Conservation (phyloP, 2,888 invertebrate genomes). For the Leptopilina drosophilae region DNA sequence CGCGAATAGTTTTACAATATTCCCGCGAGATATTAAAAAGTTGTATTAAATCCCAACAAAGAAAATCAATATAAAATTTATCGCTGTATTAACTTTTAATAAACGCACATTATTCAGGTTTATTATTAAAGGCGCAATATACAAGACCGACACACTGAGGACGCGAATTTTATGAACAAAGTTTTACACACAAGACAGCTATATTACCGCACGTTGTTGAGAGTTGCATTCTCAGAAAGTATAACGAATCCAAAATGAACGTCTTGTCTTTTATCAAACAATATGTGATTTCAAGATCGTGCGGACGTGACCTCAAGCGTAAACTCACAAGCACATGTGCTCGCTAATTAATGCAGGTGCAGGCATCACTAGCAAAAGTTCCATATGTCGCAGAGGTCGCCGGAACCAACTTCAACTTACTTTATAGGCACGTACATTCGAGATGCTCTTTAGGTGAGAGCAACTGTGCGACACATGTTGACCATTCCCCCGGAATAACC, state of each 20-base stretch:
- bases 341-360: constrained; percentile 68
- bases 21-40: too few species aligned
- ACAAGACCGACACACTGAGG: too few species aligned
- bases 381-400: constrained; percentile 64
- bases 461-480: constrained; percentile 64
- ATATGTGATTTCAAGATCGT: constrained; percentile 3
- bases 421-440: constrained; percentile 58
- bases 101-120: too few species aligned
- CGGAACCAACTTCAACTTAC: constrained; percentile 52
- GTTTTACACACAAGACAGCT: too few species aligned
- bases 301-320: constrained; percentile 9
- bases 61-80: too few species aligned
- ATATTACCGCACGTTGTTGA: background rate
- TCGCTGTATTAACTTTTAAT: too few species aligned
- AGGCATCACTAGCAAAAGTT: constrained; percentile 52
- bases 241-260: background rate
- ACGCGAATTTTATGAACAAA: too few species aligned
- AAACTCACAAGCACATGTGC: constrained; percentile 44
- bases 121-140: too few species aligned
- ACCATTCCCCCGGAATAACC: constrained; percentile 43
- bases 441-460: constrained; percentile 58
- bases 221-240: background rate
- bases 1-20: background rate
- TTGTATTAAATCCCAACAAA: too few species aligned
- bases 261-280: background rate